Percentiles rank a stretch among this genome's conserved stretches.
Evolutionary conservation across 2,113 vertebrate genomes (phyloP).

Genomic region (Stictonetta naevosa): DNA sequence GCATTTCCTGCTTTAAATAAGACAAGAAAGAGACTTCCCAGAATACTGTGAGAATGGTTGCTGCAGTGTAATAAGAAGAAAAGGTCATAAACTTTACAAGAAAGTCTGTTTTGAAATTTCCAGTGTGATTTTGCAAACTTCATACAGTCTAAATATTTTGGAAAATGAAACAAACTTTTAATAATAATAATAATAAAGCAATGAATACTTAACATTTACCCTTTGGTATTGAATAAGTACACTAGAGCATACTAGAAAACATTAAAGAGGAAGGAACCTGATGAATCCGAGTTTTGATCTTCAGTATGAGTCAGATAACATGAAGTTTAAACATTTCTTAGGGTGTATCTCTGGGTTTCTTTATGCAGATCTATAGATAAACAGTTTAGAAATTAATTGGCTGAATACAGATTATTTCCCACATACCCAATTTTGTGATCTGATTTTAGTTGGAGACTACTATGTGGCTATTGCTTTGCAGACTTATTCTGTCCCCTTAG

Average conservation of each 20-base stretch:
- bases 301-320: constrained; percentile 53
- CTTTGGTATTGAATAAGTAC: neutral
- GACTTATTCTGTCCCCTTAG: neutral
- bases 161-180: constrained; percentile 5
- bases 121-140: constrained; percentile 4
- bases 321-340: neutral
- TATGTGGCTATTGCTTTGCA: neutral
- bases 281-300: constrained; percentile 25
- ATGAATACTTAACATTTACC: constrained; percentile 22
- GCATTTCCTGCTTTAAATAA: constrained; percentile 43
- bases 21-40: constrained; percentile 30
- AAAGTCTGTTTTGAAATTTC: constrained; percentile 20
- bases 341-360: neutral
- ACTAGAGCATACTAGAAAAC: neutral
- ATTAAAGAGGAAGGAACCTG: neutral
- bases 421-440: neutral
- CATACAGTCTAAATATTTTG: neutral
- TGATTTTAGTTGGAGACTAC: neutral
- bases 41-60: neutral
- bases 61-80: neutral
- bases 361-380: neutral
- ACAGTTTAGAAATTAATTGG: neutral
- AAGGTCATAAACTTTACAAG: constrained; percentile 30
- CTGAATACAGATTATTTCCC: neutral
- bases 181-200: neutral